Conservation (phyloP, 2,888 invertebrate genomes). For the Archaeoteleia sp. region DNA sequence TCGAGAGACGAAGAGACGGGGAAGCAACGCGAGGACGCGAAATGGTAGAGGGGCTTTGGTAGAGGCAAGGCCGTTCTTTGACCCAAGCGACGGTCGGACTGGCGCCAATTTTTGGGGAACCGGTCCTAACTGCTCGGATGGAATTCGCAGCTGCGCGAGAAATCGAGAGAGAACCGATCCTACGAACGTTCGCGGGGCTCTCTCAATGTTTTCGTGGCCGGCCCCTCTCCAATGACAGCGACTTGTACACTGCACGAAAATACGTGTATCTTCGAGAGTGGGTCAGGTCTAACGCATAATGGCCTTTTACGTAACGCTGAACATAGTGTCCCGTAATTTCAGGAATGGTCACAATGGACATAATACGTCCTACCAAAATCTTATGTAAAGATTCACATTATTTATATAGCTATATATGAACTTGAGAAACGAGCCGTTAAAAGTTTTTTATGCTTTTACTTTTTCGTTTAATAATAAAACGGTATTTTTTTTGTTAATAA, state of each 20-base stretch:
- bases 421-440: slow-evolving; percentile 17
- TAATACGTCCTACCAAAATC: slow-evolving; percentile 12
- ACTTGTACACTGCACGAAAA: slow-evolving; percentile 33
- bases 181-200: slow-evolving; percentile 26
- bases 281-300: slow-evolving; percentile 52
- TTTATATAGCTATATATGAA: slow-evolving; percentile 14
- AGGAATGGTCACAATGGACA: slow-evolving; percentile 24
- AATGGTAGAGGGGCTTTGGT: slow-evolving; percentile 49
- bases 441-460: slow-evolving; percentile 20
- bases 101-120: slow-evolving; percentile 72
- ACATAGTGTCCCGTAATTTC: slow-evolving; percentile 25
- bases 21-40: slow-evolving; percentile 55
- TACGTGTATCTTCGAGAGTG: slow-evolving; percentile 36
- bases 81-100: slow-evolving; percentile 67
- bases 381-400: slow-evolving; percentile 28
- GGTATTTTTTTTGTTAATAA: no score
- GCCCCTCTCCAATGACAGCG: slow-evolving; percentile 26
- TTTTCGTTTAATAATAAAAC: no score
- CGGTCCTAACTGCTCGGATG: slow-evolving; percentile 62
- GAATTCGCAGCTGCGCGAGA: slow-evolving; percentile 55
- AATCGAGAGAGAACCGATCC: slow-evolving; percentile 30
- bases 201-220: slow-evolving; percentile 25
- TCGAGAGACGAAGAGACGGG: slow-evolving; percentile 31
- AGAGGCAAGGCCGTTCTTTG: slow-evolving; percentile 73
- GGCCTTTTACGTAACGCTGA: slow-evolving; percentile 47